Conservation (phyloP, 2,888 invertebrate species). For the Enchytraeus crypticus region DNA sequence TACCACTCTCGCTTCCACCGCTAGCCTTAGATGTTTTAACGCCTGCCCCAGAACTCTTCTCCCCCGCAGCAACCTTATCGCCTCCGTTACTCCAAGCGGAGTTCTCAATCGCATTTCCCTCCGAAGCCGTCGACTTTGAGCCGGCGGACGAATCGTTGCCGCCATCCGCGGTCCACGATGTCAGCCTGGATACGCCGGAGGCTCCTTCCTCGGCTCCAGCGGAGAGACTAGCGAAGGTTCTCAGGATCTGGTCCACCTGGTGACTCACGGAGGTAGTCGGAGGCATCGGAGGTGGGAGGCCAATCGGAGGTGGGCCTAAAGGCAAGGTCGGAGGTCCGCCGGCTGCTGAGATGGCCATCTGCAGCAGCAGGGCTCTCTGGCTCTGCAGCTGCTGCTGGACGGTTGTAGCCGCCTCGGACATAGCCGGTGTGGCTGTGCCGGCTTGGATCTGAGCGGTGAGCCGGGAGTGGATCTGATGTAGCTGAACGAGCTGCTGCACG, state of each 20-base stretch:
- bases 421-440: no score
- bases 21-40: no score
- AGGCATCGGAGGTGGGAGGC: constrained; percentile 2
- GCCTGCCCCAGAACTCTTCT: no score
- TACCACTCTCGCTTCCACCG: no score
- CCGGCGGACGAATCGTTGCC: neutral
- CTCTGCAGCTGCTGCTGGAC: constrained; percentile 7
- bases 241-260: neutral
- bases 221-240: neutral
- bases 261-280: neutral
- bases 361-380: neutral
- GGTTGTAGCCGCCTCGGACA: no score
- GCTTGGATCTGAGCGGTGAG: constrained; percentile 5
- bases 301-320: neutral
- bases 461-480: constrained; percentile 9
- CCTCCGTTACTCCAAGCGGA: neutral
- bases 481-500: constrained; percentile 11
- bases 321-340: neutral
- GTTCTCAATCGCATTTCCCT: neutral
- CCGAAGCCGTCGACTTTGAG: neutral
- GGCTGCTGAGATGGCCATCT: neutral
- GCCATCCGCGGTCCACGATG: constrained; percentile 9
- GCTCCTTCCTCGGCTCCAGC: neutral
- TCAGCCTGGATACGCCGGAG: neutral
- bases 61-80: no score